Base-by-base conservation (phyloP, 2,888 invertebrate species). In the Oithona nana region DNA sequence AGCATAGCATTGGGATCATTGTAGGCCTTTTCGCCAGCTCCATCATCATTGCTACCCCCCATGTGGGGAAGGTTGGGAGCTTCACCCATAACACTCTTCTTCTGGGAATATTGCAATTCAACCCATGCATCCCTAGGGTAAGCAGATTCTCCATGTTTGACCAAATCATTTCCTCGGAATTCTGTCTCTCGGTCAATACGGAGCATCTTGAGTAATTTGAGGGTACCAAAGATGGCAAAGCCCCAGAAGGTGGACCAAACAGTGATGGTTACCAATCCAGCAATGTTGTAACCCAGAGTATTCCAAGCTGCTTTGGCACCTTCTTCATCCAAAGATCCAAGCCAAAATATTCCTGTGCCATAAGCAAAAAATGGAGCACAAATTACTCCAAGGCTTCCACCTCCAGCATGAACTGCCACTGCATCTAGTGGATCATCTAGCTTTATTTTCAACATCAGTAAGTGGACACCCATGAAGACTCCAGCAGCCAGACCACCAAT, bases 391-490 rank as follows among this genome's bases (percentile, higher is more conserved):
- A 75, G 74, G n/a, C n/a, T n/a, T n/a, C 78, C 78, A 2, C 76
- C 76, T 3, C 77, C 77, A 63, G 75, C 72, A 66, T 78, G 77
- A 3, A 78, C 71, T 4, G 75, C 73, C 28, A 76, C 73, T 1
- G 77, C 76, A 66, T 78, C 77, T 22, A 77, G 66, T 0, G 77
- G 77, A 67, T 78, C 78, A 66, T 78, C 77, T 29, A 76, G 71
- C 67, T 66, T 66, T 1, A 68, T 61, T 57, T 63, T 63, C 2
- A 67, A 64, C 1, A 69, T 57, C 1, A 70, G 48, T 29, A 65
- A 66, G 29, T 68, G 69, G 16, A 71, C 64, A 0, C 57, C 62
- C 61, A 74, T 67, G 67, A 72, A 77, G 24, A 73, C 66, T 8
- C 74, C 63, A 13, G 73, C 75, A 3, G 74, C 73, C 20, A 75